Evolutionary conservation across 2,113 vertebrate genomes (phyloP), one percentile per base, ranked within the genome.

Genomic region (Carollia perspicillata): DNA sequence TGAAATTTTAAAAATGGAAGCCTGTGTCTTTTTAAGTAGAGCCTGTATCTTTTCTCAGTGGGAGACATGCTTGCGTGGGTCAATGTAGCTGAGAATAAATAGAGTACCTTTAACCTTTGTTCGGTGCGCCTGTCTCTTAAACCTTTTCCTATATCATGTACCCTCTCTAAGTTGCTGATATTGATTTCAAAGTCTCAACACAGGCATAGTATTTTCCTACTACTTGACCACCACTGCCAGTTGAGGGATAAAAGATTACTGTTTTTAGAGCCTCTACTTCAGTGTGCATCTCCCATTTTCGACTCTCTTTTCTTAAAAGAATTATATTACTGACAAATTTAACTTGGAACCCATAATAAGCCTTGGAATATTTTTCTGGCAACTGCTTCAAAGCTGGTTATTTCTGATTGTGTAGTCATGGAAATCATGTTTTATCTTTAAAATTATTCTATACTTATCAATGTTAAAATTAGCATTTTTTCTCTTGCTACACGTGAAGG

Each of bases 361-460:
- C 33, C 75, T 95, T 92, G 79, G 93, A 91, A 83, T 92, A 92
- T 95, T 95, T 95, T 94, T 94, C 90, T 97, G 96, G 94, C 80
- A 96, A 97, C 84, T 93, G 84, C 66, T 95, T 97, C 84, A 84
- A 95, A 93, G 75, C 79, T 90, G 93, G 93, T 96, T 97, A 97
- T 96, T 97, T 97, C 93, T 96, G 96, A 96, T 96, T 95, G 35
- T 96, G 94, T 97, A 94, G 95, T 97, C 97, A 97, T 97, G 90
- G 92, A 97, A 97, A 97, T 97, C 71, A 95, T 93, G 42, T 92
- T 95, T 97, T 97, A 96, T 69, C 90, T 53, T 97, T 97, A 97
- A 97, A 96, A 92, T 96, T 95, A 92, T 95, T 68, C 93, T 93
- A 81, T 90, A 90, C 69, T 94, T 95, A 97, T 96, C 94, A 95